phyloP scores from a whole-genome alignment of 2,888 invertebrate genomes.

The Podotricha telesiphe region DNA sequence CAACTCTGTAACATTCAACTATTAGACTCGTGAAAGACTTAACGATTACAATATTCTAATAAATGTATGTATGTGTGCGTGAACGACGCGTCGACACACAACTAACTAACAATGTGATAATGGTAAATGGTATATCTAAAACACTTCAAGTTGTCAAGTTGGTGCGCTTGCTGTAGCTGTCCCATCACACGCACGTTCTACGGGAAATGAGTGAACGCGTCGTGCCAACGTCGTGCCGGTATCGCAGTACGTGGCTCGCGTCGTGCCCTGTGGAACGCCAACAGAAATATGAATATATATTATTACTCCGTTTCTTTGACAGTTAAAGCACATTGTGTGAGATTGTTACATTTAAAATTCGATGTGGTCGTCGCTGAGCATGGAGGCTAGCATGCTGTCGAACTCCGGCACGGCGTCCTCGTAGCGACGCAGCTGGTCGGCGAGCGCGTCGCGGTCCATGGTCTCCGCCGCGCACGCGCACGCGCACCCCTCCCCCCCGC shows the following conservation, averaged over 20 bases:
- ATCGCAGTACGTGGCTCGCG: background rate
- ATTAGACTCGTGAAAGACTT: conserved; percentile 17
- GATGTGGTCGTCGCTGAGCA: conserved; percentile 80
- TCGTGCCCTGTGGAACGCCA: background rate
- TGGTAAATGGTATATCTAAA: conserved; percentile 3
- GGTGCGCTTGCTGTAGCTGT: too few relatives aligned
- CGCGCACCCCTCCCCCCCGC: conserved; percentile 53
- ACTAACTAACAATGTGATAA: background rate
- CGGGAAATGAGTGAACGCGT: background rate
- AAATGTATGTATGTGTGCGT: background rate
- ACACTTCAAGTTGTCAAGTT: background rate
- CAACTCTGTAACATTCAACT: conserved; percentile 17
- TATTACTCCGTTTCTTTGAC: too few relatives aligned
- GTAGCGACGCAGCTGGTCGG: conserved; percentile 88
- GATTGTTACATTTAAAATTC: conserved; percentile 35
- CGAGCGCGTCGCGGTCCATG: conserved; percentile 81
- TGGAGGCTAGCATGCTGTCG: conserved; percentile 89
- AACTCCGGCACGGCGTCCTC: conserved; percentile 90
- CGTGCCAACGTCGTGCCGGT: background rate
- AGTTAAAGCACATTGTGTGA: too few relatives aligned
- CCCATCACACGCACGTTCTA: background rate
- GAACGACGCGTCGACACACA: background rate
- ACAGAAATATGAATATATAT: too few relatives aligned
- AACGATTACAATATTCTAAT: conserved; percentile 14
- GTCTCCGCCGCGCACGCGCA: conserved; percentile 43